Evolutionary conservation across 1,140 invertebrate genomes (phyloP).

Genomic region (Papilio helenus): DNA sequence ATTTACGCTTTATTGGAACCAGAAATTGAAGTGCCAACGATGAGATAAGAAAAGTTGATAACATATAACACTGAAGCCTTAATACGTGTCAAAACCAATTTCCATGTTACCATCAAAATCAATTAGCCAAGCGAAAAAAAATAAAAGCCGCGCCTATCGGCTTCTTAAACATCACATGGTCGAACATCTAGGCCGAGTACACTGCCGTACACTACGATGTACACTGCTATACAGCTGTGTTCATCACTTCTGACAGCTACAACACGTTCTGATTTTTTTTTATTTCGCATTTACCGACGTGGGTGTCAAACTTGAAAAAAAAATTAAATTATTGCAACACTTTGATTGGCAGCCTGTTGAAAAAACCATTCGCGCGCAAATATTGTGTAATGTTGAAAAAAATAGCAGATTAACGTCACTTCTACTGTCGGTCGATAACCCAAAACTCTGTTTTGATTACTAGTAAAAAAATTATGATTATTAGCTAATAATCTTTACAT

Average conservation of each 20-base stretch:
- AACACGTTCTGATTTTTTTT: background rate
- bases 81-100: background rate
- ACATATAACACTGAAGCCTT: background rate
- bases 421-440: background rate
- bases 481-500: too few species aligned
- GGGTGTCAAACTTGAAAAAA: conserved; percentile 18
- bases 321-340: background rate
- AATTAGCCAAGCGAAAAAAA: background rate
- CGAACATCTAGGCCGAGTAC: conserved; percentile 6
- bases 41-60: background rate
- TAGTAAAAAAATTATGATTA: background rate
- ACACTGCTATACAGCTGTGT: background rate
- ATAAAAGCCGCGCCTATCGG: background rate
- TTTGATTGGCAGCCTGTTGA: conserved; percentile 32
- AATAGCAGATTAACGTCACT: background rate
- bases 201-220: conserved; percentile 1
- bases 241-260: background rate
- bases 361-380: background rate
- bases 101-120: background rate
- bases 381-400: background rate
- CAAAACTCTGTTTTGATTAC: background rate
- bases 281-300: conserved; percentile 4
- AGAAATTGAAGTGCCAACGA: background rate
- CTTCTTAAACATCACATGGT: background rate
- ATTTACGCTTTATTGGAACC: background rate